phyloP scores from a whole-genome alignment of 2,113 vertebrate species.

The Patagioenas fasciata region DNA sequence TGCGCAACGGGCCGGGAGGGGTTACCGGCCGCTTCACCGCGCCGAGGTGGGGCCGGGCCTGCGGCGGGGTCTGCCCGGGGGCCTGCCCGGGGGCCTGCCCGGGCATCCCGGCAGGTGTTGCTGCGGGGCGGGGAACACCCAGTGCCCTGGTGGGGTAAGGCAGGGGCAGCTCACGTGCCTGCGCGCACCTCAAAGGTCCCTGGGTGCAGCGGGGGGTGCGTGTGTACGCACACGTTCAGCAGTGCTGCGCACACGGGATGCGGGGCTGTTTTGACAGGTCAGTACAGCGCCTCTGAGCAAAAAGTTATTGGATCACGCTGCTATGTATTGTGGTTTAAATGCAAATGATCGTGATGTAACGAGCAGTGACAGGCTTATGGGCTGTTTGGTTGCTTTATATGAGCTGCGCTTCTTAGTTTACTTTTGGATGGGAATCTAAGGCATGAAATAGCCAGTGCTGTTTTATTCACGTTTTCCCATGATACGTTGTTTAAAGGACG shows the following conservation, averaged over 20 bases:
- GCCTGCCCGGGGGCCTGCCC: not conserved
- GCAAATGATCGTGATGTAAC: not conserved
- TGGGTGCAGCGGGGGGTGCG: not conserved
- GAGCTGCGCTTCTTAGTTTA: not conserved
- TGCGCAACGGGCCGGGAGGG: not conserved
- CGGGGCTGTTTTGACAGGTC: not conserved
- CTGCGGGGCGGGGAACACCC: not conserved
- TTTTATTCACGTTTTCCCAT: not conserved
- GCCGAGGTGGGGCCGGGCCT: not conserved
- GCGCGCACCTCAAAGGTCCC: fast-evolving
- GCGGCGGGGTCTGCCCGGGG: not conserved
- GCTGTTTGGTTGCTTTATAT: not conserved
- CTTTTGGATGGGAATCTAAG: not conserved
- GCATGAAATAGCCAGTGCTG: not conserved
- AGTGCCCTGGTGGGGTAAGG: not conserved
- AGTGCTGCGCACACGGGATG: fast-evolving
- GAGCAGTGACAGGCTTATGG: not conserved
- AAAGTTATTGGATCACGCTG: not conserved
- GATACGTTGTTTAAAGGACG: not conserved
- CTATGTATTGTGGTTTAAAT: not conserved
- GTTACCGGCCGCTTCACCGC: not conserved
- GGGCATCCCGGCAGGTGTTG: not conserved
- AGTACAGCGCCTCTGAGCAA: not conserved
- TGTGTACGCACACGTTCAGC: fast-evolving
- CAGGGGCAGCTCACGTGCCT: not conserved